phyloP scores from a whole-genome alignment of 2,888 invertebrate genomes.

The Nomada flava region DNA sequence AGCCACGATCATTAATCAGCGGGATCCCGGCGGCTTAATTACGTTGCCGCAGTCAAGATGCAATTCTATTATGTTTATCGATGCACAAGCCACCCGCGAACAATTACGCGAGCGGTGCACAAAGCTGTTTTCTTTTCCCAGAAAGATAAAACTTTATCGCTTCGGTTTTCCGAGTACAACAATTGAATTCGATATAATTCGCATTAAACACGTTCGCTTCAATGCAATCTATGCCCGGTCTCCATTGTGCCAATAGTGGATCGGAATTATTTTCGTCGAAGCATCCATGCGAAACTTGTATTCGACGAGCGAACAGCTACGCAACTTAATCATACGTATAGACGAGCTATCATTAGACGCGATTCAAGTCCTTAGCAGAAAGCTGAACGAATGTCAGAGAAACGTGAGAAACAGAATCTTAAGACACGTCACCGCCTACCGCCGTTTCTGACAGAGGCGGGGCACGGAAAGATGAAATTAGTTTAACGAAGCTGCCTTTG shows the following conservation, averaged over 20 bases:
- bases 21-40: constrained; percentile 21
- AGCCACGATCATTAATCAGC: constrained; percentile 42
- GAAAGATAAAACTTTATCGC: constrained; percentile 32
- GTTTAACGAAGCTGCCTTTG: constrained; percentile 66
- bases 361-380: constrained; percentile 54
- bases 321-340: constrained; percentile 18
- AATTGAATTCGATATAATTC: background rate
- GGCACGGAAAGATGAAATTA: constrained; percentile 64
- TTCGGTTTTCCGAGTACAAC: background rate
- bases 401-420: constrained; percentile 68
- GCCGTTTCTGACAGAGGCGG: constrained; percentile 53
- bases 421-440: constrained; percentile 67
- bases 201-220: no score
- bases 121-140: constrained; percentile 32
- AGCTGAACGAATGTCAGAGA: constrained; percentile 66
- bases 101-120: background rate
- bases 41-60: constrained; percentile 14
- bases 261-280: constrained; percentile 1
- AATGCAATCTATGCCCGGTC: background rate
- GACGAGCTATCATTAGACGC: constrained; percentile 36
- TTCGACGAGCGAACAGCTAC: constrained; percentile 7
- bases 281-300: background rate
- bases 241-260: background rate
- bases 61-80: constrained; percentile 49
- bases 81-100: constrained; percentile 23